A percentile compares a stretch with the other conserved stretches of the same genome.
phyloP scores from a whole-genome alignment of 2,797 vertebrate species.

The Gymnothorax reevesii region DNA sequence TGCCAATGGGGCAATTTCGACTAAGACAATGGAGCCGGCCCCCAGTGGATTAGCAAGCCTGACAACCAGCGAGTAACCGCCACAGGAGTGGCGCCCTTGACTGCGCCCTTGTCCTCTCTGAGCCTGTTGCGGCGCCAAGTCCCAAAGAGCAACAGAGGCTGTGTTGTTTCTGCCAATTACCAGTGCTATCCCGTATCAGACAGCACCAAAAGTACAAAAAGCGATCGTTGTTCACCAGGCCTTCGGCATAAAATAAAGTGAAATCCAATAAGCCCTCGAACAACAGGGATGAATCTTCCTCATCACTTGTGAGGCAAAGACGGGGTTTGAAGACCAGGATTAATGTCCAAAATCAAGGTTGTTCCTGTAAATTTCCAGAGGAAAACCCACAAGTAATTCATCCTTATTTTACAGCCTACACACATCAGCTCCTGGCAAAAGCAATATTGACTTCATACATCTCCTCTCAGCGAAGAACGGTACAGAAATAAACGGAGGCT shows the following conservation, averaged over 20 bases:
- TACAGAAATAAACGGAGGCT: slow-evolving; percentile 28
- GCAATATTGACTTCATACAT: slow-evolving; percentile 34
- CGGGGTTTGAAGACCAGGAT: slow-evolving; percentile 45
- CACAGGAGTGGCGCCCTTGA: not conserved
- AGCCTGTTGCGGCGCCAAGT: slow-evolving; percentile 43
- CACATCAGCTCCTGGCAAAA: slow-evolving; percentile 22
- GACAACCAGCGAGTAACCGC: slow-evolving; percentile 38
- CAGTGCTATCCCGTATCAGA: slow-evolving; percentile 48
- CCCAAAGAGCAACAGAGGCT: slow-evolving; percentile 40
- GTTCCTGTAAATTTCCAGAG: slow-evolving; percentile 49
- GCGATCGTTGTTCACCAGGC: slow-evolving; percentile 38
- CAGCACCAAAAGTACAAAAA: slow-evolving; percentile 43
- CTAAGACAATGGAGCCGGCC: slow-evolving; percentile 17
- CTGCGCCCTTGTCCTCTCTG: slow-evolving; percentile 43
- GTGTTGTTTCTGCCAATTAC: slow-evolving; percentile 39
- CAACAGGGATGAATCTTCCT: slow-evolving; percentile 54
- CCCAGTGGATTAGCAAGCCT: slow-evolving; percentile 38
- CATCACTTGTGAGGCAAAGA: slow-evolving; percentile 46
- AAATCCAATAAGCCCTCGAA: slow-evolving; percentile 53
- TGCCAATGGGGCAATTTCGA: slow-evolving; percentile 25
- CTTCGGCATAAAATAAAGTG: slow-evolving; percentile 55
- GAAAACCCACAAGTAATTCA: slow-evolving; percentile 36
- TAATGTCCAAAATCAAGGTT: slow-evolving; percentile 40
- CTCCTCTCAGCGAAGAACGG: slow-evolving; percentile 18
- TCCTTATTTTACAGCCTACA: slow-evolving; percentile 38